Conservation (phyloP, 2,888 invertebrate genomes). For the Fabriciana adippe region DNA sequence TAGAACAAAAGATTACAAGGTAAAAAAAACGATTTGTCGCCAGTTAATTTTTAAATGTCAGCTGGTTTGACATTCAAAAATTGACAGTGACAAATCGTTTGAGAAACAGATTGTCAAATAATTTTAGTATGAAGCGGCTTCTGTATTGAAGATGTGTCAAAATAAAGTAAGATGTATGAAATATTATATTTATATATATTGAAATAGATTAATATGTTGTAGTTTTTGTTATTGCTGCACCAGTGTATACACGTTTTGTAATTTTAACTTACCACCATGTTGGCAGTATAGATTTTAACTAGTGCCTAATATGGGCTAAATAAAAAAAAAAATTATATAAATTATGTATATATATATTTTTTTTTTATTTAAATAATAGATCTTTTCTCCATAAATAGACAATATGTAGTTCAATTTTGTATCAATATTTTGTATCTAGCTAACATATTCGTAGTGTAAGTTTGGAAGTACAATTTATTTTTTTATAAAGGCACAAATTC, state of each 20-base stretch:
- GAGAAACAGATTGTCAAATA: slow-evolving; percentile 11
- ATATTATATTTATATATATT: neutral
- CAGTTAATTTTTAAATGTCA: slow-evolving; percentile 3
- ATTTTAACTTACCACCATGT: neutral
- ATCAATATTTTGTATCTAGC: slow-evolving; percentile 4
- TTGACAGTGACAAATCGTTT: slow-evolving; percentile 7
- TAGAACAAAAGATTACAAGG: neutral
- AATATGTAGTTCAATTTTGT: neutral
- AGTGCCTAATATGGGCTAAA: neutral
- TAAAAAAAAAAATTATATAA: neutral
- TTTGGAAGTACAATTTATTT: slow-evolving; percentile 17
- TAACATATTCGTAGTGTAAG: slow-evolving; percentile 1
- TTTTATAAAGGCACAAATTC: slow-evolving; percentile 20
- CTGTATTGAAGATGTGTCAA: slow-evolving; percentile 16
- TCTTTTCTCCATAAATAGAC: neutral
- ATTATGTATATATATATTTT: neutral
- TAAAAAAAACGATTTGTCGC: neutral
- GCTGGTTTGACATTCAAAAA: slow-evolving; percentile 6
- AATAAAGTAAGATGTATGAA: neutral
- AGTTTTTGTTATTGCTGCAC: neutral
- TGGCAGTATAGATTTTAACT: neutral
- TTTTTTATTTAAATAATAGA: neutral
- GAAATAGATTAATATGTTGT: neutral
- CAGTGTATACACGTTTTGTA: neutral
- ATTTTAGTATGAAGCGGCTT: slow-evolving; percentile 17